phyloP scores from a whole-genome alignment of 2,888 invertebrate species.

The Cephus runcator region DNA sequence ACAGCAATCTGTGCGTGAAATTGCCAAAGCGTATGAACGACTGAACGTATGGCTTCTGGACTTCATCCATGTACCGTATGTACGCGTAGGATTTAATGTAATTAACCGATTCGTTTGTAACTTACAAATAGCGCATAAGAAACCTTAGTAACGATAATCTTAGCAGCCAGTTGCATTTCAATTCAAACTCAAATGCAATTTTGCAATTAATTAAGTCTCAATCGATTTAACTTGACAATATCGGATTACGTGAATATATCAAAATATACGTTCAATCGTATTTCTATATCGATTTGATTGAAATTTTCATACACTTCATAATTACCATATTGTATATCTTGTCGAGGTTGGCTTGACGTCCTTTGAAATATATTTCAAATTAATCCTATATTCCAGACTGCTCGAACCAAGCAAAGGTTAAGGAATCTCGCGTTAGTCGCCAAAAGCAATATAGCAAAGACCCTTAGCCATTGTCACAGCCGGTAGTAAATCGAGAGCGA shows the following conservation, averaged over 20 bases:
- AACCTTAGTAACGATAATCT: background rate
- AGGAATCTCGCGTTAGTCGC: background rate
- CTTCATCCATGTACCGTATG: background rate
- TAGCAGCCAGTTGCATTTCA: background rate
- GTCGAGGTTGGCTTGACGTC: background rate
- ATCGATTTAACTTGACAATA: too few relatives aligned
- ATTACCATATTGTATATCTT: background rate
- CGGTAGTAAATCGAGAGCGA: background rate
- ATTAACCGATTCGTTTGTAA: constrained; percentile 43
- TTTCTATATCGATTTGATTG: background rate
- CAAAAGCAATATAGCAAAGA: background rate
- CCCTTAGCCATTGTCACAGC: background rate
- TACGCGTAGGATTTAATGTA: constrained; percentile 36
- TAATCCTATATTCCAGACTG: background rate
- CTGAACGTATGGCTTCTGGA: constrained; percentile 32
- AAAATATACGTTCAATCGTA: background rate
- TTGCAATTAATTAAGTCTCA: too few relatives aligned
- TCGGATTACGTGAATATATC: too few relatives aligned
- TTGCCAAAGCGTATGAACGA: constrained; percentile 27
- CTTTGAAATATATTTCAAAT: background rate
- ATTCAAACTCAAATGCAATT: background rate
- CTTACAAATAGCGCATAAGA: background rate
- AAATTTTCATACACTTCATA: background rate
- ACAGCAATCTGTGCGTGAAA: constrained; percentile 40
- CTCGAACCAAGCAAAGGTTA: background rate